Percentiles rank a stretch among this genome's conserved stretches.
Evolutionary conservation across 1,140 invertebrate genomes (phyloP).

Genomic region (Leptinotarsa defecta): DNA sequence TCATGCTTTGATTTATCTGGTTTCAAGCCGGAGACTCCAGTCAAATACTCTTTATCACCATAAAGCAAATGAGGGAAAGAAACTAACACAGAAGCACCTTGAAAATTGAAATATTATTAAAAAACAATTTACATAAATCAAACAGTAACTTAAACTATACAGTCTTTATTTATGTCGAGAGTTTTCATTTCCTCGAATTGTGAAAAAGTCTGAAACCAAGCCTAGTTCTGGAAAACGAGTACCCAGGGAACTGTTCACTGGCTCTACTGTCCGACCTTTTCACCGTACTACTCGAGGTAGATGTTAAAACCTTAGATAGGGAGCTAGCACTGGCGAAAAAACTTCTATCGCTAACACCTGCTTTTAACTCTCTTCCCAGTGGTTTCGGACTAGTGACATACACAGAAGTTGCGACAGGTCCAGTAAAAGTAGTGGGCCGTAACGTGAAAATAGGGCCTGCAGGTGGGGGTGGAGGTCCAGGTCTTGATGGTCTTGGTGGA

Average conservation of each 20-base stretch:
- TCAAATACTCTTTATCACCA: constrained; percentile 41
- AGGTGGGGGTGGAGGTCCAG: not conserved
- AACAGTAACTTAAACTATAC: not conserved
- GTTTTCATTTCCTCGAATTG: not conserved
- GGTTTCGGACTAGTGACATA: constrained; percentile 12
- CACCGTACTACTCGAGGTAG: constrained; percentile 9
- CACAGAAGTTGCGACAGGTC: constrained; percentile 19
- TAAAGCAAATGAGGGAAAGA: constrained; percentile 51
- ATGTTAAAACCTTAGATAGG: not conserved
- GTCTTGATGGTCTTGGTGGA: constrained; percentile 22
- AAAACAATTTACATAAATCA: constrained; percentile 1
- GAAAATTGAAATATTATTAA: constrained; percentile 37
- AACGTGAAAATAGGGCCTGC: constrained; percentile 15
- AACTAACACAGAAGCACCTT: constrained; percentile 46
- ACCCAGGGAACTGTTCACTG: constrained; percentile 20
- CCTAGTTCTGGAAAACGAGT: constrained; percentile 26
- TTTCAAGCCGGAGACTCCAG: constrained; percentile 40
- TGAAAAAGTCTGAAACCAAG: constrained; percentile 33
- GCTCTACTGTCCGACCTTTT: not conserved
- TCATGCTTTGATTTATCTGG: constrained; percentile 39
- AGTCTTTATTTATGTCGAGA: not conserved
- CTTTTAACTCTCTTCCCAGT: not conserved
- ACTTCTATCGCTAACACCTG: not conserved
- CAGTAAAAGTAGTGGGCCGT: constrained; percentile 10
- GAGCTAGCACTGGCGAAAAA: not conserved